phyloP scores from a whole-genome alignment of 2,797 vertebrate genomes.

The Lithobates sylvaticus region DNA sequence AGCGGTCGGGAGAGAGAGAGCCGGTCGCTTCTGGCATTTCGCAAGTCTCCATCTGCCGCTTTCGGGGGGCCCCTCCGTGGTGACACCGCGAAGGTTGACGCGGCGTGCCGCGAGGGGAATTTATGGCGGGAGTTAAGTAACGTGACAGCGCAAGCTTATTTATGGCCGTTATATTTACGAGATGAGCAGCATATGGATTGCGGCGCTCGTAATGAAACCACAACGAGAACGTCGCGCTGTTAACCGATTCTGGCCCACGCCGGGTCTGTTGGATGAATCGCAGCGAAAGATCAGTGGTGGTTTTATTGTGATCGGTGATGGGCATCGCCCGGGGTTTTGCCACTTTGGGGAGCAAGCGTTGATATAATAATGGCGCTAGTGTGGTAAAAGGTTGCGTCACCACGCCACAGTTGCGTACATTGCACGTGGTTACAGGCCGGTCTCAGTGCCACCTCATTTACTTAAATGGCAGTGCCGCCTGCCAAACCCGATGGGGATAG shows the following conservation, averaged over 20 bases:
- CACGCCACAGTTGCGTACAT: too few relatives aligned
- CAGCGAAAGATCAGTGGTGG: too few relatives aligned
- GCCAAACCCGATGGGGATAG: too few relatives aligned
- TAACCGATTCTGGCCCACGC: neutral
- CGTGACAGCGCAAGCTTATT: constrained; percentile 30
- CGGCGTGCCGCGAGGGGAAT: neutral
- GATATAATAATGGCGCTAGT: too few relatives aligned
- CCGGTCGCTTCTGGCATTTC: neutral
- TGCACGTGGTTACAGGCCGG: too few relatives aligned
- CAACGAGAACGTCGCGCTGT: neutral
- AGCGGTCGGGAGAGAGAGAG: neutral
- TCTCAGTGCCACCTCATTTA: too few relatives aligned
- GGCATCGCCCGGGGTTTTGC: too few relatives aligned
- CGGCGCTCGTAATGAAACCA: neutral
- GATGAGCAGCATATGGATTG: constrained; percentile 13
- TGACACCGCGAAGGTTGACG: neutral
- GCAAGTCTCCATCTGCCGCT: constrained; percentile 27
- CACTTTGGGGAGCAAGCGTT: too few relatives aligned
- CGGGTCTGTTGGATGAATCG: too few relatives aligned
- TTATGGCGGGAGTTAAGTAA: constrained; percentile 47
- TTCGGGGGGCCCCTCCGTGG: neutral
- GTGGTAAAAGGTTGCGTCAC: too few relatives aligned
- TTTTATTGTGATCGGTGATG: too few relatives aligned
- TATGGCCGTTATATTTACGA: constrained; percentile 32
- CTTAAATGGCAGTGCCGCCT: too few relatives aligned